phyloP scores from a whole-genome alignment of 53 echinoderm and acorn worm species.

The Echinarachnius parma region DNA sequence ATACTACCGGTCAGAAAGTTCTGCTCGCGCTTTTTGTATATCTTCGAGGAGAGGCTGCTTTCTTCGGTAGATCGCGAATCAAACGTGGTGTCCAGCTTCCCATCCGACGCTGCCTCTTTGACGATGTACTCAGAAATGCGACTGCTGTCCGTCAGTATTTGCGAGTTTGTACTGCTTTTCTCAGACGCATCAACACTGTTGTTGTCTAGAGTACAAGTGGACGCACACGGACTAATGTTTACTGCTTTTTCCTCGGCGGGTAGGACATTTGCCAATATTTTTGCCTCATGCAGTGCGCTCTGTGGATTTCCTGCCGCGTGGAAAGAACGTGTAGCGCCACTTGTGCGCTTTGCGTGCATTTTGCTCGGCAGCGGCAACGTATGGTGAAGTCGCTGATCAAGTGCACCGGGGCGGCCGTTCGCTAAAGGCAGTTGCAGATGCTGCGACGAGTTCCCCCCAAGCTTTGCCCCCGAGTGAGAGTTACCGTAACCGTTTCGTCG shows the following conservation, averaged over 20 bases:
- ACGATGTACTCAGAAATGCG: conserved; percentile 28
- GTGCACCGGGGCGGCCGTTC: not conserved
- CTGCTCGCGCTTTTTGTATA: conserved; percentile 22
- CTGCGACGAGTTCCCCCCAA: not conserved
- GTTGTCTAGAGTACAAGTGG: conserved; percentile 22
- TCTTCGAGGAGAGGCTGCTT: conserved; percentile 5
- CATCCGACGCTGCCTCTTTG: not conserved
- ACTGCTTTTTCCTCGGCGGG: not conserved
- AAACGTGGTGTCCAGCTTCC: not conserved
- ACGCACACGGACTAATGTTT: conserved; percentile 23
- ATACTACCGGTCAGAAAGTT: conserved; percentile 15
- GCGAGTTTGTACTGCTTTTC: not conserved
- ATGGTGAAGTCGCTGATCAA: too few species aligned
- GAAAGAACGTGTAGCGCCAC: too few species aligned
- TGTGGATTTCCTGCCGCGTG: too few species aligned
- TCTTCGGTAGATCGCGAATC: conserved; percentile 15
- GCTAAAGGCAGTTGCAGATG: conserved; percentile 9
- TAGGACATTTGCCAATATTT: not conserved
- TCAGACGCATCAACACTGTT: not conserved
- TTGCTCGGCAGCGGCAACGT: too few species aligned
- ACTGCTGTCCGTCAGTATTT: not conserved
- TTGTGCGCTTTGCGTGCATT: too few species aligned
- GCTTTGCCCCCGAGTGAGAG: not conserved
- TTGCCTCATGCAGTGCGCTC: too few species aligned
- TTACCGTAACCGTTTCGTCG: not conserved